Percentiles rank a stretch among this genome's conserved stretches.
phyloP scores from a whole-genome alignment of 2,113 vertebrate species.

The Dryoscopus gambensis region DNA sequence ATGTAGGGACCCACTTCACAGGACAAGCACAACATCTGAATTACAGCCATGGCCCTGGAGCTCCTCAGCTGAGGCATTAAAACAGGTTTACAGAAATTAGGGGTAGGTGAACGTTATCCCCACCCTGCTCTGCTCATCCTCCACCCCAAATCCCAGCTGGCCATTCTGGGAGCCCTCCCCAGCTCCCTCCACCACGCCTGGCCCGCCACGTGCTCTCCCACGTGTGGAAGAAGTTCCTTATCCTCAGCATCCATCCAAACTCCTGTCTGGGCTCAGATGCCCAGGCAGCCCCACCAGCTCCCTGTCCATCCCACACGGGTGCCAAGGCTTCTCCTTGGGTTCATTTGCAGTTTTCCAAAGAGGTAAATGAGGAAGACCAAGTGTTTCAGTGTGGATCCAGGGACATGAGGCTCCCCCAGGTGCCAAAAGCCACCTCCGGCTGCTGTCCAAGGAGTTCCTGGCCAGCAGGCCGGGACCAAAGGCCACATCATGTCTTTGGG shows the following conservation, averaged over 20 bases:
- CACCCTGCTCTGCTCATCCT: neutral
- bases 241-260: neutral
- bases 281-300: neutral
- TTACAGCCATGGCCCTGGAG: neutral
- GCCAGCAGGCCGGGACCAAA: neutral
- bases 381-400: neutral
- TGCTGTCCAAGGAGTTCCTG: neutral
- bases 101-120: neutral
- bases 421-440: neutral
- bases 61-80: neutral
- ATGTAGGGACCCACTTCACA: rapidly evolving
- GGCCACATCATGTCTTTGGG: rapidly evolving
- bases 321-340: neutral
- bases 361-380: neutral
- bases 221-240: rapidly evolving
- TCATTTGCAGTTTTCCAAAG: neutral
- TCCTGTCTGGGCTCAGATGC: neutral
- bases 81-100: neutral
- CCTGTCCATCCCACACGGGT: neutral
- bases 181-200: neutral
- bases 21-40: neutral
- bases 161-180: neutral
- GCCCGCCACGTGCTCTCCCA: neutral
- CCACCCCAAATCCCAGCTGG: neutral
- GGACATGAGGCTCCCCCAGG: neutral